A percentile compares a stretch with the other conserved stretches of the same genome.
Conservation (phyloP, 1,140 invertebrate species). For the Batillaria attramentaria region DNA sequence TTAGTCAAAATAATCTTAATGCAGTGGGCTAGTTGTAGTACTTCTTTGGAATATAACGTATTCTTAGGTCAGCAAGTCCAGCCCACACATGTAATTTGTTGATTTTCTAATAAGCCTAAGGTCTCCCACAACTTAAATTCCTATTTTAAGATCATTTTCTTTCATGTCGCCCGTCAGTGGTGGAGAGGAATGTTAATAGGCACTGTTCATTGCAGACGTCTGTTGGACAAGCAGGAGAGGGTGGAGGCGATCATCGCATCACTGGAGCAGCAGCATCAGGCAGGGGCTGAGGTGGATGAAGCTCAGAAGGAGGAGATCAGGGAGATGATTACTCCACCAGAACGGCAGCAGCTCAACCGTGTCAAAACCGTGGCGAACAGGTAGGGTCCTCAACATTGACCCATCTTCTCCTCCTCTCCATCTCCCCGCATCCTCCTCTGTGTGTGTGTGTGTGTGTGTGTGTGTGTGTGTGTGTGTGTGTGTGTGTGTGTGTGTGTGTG, state of each 20-base stretch:
- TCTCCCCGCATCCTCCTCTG: no score
- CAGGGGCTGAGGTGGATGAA: constrained; percentile 84
- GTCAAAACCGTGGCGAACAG: constrained; percentile 79
- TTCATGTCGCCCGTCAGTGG: no score
- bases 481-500: neutral
- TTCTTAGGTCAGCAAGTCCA: neutral
- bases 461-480: neutral
- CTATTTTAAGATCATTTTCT: neutral
- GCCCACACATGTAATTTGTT: neutral
- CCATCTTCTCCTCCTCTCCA: neutral
- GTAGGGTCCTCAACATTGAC: constrained; percentile 44
- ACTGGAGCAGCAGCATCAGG: constrained; percentile 81
- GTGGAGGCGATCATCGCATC: constrained; percentile 85
- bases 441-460: neutral
- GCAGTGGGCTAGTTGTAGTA: neutral
- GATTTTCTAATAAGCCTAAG: neutral
- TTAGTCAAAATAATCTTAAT: no score
- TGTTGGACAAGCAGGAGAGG: constrained; percentile 88
- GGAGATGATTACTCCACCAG: constrained; percentile 82
- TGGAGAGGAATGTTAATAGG: no score
- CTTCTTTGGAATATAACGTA: neutral
- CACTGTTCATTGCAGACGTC: constrained; percentile 74
- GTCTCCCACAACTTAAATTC: neutral
- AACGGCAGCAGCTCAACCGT: constrained; percentile 79
- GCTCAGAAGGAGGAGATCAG: constrained; percentile 73